Percentiles rank a stretch among this genome's conserved stretches.
Conservation (phyloP, 2,113 vertebrate species). For the Aphyosemion australe region DNA sequence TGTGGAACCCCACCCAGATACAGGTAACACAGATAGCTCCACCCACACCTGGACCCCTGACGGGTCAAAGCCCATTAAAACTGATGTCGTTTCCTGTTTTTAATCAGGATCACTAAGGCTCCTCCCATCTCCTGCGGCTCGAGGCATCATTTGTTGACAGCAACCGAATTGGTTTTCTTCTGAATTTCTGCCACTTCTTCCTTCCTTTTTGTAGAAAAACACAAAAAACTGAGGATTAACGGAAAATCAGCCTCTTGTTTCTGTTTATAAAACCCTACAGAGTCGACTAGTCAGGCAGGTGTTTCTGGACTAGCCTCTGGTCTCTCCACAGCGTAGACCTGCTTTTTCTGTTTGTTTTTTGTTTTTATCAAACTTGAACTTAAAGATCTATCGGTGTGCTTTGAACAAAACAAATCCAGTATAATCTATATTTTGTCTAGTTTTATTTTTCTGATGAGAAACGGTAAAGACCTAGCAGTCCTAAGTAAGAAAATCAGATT, state of each 20-base stretch:
- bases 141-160: slow-evolving; percentile 66
- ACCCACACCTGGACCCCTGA: no score
- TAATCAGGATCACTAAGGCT: slow-evolving; percentile 88
- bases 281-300: no score
- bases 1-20: slow-evolving; percentile 88
- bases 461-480: slow-evolving; percentile 86
- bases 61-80: no score
- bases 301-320: slow-evolving; percentile 67
- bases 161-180: slow-evolving; percentile 84
- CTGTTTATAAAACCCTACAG: slow-evolving; percentile 80
- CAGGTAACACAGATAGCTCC: slow-evolving; percentile 52
- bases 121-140: slow-evolving; percentile 25
- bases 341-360: slow-evolving; percentile 62
- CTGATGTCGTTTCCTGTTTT: slow-evolving; percentile 44
- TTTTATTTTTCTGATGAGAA: slow-evolving; percentile 83
- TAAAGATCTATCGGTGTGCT: slow-evolving; percentile 76
- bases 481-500: slow-evolving; percentile 57
- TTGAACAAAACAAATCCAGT: slow-evolving; percentile 81
- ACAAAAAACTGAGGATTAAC: slow-evolving; percentile 65
- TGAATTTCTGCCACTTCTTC: slow-evolving; percentile 84
- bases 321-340: slow-evolving; percentile 59
- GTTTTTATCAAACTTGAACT: slow-evolving; percentile 71
- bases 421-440: slow-evolving; percentile 81
- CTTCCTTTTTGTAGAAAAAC: slow-evolving; percentile 84
- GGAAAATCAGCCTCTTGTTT: slow-evolving; percentile 77